Evolutionary conservation across 1,140 invertebrate genomes (phyloP).

Genomic region (Scylla paramamosain): DNA sequence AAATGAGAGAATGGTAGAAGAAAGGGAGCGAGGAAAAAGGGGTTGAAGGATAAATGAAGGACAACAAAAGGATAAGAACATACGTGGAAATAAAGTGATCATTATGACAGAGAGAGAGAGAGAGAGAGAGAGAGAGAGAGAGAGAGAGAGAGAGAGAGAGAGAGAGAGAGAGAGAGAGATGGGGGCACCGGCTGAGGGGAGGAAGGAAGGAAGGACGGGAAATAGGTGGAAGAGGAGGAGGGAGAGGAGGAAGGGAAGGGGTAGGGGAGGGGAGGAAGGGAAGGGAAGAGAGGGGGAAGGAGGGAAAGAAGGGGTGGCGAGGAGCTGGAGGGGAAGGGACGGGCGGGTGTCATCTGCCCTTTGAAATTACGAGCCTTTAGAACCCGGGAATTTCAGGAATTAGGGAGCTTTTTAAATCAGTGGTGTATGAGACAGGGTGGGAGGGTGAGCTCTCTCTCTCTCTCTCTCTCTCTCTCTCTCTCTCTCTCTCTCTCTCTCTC

Average conservation of each 20-base stretch:
- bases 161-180: constrained; percentile 3
- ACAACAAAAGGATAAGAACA: not conserved
- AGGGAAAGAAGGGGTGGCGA: not conserved
- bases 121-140: constrained; percentile 16
- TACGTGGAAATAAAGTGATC: not conserved
- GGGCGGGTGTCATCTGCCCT: constrained; percentile 62
- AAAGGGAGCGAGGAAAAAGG: not conserved
- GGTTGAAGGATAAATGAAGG: not conserved
- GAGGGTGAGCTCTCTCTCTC: constrained; percentile 36
- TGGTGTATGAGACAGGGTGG: constrained; percentile 43
- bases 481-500: constrained; percentile 39
- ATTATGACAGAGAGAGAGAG: not conserved
- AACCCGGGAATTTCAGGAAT: constrained; percentile 67
- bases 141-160: not conserved
- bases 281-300: not conserved
- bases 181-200: not conserved
- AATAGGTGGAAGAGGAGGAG: not conserved
- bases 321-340: not conserved
- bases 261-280: not conserved
- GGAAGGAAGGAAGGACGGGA: not conserved
- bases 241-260: not conserved
- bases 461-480: constrained; percentile 35
- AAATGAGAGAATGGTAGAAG: not conserved
- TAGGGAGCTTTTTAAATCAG: constrained; percentile 66
- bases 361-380: constrained; percentile 69